Evolutionary conservation across 2,888 invertebrate genomes (phyloP).

Genomic region (Gortyna flavago): DNA sequence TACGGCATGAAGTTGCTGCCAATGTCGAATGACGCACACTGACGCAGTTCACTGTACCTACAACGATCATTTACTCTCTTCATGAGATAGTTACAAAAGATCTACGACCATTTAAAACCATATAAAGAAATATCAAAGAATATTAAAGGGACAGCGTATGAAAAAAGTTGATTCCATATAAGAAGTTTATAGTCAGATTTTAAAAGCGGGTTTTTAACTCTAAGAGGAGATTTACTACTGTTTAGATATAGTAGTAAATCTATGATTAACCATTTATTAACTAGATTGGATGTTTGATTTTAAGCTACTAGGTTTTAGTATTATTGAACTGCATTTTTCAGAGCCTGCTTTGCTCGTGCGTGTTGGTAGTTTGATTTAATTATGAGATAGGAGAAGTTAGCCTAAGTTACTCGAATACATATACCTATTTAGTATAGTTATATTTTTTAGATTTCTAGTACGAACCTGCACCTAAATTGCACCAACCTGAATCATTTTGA

Average conservation of each 20-base stretch:
- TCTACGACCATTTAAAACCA: neutral
- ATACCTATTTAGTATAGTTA: neutral
- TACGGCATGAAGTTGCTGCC: neutral
- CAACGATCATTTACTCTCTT: neutral
- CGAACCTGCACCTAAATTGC: too few species aligned
- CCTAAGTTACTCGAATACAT: too few species aligned
- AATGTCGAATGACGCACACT: too few species aligned
- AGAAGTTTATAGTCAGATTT: conserved; percentile 3
- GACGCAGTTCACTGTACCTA: neutral
- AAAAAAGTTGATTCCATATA: neutral
- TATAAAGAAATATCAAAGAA: conserved; percentile 6
- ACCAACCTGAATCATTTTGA: too few species aligned
- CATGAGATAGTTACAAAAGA: neutral
- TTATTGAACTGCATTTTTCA: neutral
- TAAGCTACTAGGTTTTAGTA: neutral
- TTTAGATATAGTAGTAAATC: neutral
- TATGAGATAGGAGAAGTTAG: too few species aligned
- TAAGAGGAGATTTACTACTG: neutral
- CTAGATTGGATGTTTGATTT: neutral
- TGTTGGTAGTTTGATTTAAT: too few species aligned
- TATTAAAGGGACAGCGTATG: neutral
- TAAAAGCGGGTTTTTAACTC: neutral
- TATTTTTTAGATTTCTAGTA: neutral
- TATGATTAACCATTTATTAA: neutral
- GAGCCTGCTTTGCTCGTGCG: neutral